These are phyloP conservation scores for Bactericera cockerelli DNA, from an alignment of 1,140 invertebrate genomes.

Conservation along the genomic window DNA sequence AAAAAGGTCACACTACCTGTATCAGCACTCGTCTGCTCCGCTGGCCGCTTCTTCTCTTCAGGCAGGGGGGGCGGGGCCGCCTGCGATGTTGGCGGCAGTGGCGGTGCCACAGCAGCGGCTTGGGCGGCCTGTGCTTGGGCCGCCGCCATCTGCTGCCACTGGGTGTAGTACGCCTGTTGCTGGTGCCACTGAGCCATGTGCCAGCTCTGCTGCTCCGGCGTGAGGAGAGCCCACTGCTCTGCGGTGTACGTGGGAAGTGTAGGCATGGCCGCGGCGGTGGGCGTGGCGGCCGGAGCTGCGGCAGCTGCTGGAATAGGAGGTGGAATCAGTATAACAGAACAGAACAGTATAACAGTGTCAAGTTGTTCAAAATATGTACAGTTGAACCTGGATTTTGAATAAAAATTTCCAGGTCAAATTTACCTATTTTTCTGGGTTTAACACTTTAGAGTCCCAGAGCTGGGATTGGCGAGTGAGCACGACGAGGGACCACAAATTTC, in stretches of 20 bases:
- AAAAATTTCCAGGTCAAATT: too few species aligned
- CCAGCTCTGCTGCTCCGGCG: not conserved
- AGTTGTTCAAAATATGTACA: not conserved
- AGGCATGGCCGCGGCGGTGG: not conserved
- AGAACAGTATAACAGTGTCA: not conserved
- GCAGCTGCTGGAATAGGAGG: not conserved
- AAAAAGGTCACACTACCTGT: too few species aligned
- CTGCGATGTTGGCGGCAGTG: conserved; percentile 31
- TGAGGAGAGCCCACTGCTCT: not conserved
- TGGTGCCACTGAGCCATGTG: conserved; percentile 37
- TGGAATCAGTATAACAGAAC: not conserved
- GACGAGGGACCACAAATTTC: not conserved
- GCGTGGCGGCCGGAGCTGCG: not conserved
- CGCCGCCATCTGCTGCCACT: conserved; percentile 68
- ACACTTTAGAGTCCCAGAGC: not conserved
- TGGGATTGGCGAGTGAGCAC: too few species aligned
- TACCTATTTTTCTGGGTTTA: not conserved
- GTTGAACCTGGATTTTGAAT: not conserved
- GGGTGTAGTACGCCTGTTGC: conserved; percentile 68
- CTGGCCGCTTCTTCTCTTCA: conserved; percentile 14
- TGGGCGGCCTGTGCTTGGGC: conserved; percentile 40
- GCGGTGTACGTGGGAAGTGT: not conserved
- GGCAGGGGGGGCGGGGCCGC: conserved; percentile 27
- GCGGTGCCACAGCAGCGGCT: conserved; percentile 24
- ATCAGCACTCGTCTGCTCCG: conserved; percentile 12